These are phyloP conservation scores for Chrysomela aeneicollis DNA, from an alignment of 2,888 invertebrate species.

Conservation along the genomic window DNA sequence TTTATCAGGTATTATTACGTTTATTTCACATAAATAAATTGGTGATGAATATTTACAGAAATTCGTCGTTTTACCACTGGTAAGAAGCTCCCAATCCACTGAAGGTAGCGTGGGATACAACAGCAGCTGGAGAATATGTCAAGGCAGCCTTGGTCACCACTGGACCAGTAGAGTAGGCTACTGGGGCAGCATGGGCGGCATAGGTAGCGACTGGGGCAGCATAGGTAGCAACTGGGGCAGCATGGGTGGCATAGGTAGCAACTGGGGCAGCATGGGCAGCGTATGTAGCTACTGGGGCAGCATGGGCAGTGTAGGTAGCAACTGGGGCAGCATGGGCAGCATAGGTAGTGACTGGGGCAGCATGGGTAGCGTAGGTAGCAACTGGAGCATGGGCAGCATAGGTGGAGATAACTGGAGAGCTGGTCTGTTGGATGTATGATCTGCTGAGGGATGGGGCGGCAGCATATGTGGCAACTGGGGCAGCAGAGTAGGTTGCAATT, in stretches of 20 bases:
- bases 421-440: too few species aligned
- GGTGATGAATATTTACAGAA: not conserved
- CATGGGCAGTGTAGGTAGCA: conserved; percentile 50
- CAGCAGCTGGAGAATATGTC: conserved; percentile 53
- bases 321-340: conserved; percentile 32
- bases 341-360: conserved; percentile 20
- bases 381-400: conserved; percentile 31
- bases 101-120: conserved; percentile 72
- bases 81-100: conserved; percentile 70
- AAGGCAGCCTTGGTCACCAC: conserved; percentile 31
- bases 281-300: conserved; percentile 65
- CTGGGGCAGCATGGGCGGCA: conserved; percentile 55
- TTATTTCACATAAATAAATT: not conserved
- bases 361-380: conserved; percentile 38
- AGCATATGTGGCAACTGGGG: conserved; percentile 20
- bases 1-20: not conserved
- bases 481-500: conserved; percentile 45
- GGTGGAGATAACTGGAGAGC: conserved; percentile 25
- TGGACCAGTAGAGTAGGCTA: conserved; percentile 34
- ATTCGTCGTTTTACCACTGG: conserved; percentile 65
- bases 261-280: conserved; percentile 46
- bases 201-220: conserved; percentile 33
- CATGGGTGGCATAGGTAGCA: not conserved
- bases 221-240: conserved; percentile 44
- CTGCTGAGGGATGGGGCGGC: too few species aligned